These are phyloP conservation scores for Diadophis punctatus DNA, from an alignment of 2,113 vertebrate species.

Conservation along the genomic window DNA sequence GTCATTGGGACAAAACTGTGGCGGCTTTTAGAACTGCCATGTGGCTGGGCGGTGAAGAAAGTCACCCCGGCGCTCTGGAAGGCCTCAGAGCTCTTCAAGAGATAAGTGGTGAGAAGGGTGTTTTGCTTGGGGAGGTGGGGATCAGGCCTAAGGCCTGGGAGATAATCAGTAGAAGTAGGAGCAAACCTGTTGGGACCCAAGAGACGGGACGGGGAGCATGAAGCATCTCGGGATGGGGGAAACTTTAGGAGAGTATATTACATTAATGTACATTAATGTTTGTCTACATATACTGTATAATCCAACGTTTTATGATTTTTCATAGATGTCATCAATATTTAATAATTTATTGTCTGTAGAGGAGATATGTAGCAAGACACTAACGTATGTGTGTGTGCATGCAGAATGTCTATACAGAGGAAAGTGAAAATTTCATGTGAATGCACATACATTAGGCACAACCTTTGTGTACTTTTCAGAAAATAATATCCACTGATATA, in stretches of 20 bases:
- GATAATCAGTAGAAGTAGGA: no score
- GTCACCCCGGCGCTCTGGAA: not conserved
- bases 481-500: not conserved
- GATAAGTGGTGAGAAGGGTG: not conserved
- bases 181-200: not conserved
- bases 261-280: not conserved
- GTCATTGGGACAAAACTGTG: not conserved
- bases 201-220: not conserved
- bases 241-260: not conserved
- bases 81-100: not conserved
- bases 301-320: not conserved
- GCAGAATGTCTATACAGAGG: not conserved
- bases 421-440: not conserved
- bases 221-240: not conserved
- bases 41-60: not conserved
- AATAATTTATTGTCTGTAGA: not conserved
- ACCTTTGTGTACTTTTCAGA: not conserved
- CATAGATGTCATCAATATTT: not conserved
- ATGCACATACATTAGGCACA: not conserved
- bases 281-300: not conserved
- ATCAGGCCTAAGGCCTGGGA: not conserved
- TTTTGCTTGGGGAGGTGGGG: not conserved
- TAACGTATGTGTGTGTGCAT: not conserved
- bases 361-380: not conserved
- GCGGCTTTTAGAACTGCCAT: not conserved